These are phyloP conservation scores for Acanthurus lineatus DNA, from an alignment of 2,797 vertebrate genomes.

Conservation along the genomic window DNA sequence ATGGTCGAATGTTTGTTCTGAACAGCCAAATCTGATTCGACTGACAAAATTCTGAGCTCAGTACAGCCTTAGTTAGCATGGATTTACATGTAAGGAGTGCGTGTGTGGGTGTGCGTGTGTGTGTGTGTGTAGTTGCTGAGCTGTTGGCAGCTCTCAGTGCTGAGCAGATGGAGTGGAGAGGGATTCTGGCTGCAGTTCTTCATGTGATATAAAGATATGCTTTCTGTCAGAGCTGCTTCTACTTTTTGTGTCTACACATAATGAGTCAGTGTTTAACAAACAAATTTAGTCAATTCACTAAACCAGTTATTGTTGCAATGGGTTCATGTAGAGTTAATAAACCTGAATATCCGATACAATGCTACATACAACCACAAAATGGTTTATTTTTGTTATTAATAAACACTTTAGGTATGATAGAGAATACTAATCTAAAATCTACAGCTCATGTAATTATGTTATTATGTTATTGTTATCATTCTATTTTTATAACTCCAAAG, in stretches of 20 bases:
- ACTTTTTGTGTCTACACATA: conserved; percentile 56
- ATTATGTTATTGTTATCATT: background rate
- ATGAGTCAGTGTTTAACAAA: conserved; percentile 32
- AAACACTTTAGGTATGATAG: background rate
- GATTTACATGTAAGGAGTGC: conserved; percentile 15
- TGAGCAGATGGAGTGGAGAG: conserved; percentile 75
- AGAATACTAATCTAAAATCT: background rate
- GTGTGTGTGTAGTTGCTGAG: conserved; percentile 39
- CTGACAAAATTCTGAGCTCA: too few relatives aligned
- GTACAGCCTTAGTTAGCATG: background rate
- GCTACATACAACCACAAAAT: background rate
- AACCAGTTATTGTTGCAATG: conserved; percentile 9
- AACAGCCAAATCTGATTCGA: too few relatives aligned
- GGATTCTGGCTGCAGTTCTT: conserved; percentile 65
- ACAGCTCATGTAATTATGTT: too few relatives aligned
- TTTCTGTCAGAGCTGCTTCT: conserved; percentile 47
- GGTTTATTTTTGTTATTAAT: background rate
- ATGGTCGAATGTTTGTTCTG: too few relatives aligned
- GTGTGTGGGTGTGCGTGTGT: conserved; percentile 2
- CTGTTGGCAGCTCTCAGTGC: conserved; percentile 63
- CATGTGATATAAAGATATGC: conserved; percentile 55
- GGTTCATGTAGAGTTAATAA: background rate
- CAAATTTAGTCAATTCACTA: conserved; percentile 11
- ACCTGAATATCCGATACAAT: background rate
- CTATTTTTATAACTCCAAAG: too few relatives aligned